Base-by-base conservation (phyloP, 2,113 vertebrate species). In the Rhea americana region DNA sequence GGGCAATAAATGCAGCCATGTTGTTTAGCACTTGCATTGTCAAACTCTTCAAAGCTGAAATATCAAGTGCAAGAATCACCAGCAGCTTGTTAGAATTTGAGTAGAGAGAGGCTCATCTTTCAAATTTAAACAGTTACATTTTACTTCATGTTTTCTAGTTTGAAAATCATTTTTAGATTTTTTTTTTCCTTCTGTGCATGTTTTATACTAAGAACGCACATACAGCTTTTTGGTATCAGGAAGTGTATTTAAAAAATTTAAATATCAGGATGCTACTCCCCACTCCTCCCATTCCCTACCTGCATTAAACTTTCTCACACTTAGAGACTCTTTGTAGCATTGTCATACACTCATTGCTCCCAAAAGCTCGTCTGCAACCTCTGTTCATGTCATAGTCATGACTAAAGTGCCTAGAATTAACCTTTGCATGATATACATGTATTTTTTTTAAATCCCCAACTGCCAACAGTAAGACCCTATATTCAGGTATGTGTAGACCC, bases 1-100 rank as follows among this genome's bases (percentile, higher is more conserved):
- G 97, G 63, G 99, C 97, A 25, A 99, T 99, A 91, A 99, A 99
- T 4, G 98, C 97, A 86, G 99, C 99, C 99, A 99, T 99, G 80
- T 97, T 98, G 97, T 99, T 99, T 70, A 99, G 97, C 78, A 99
- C 99, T 94, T 98, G 98, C 99, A 99, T 99, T 1, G 99, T 99
- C 96, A 99, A 96, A 91, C 98, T 98, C 95, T 99, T 99, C 95
- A 99, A 96, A 63, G 98, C 99, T 99, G 95, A 58, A 94, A 95
- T 26, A 97, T 3, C 95, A 97, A 94, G 55, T 51, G 85, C 4
- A 83, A 83, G 45, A 91, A 68, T 48, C 85, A 94, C 35, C 50
- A 63, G 59, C 45, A 72, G 59, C 9, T 81, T 35, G 43, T 81
- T 30, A 84, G 39, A 53, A 86, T 48, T 87, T 39, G 86, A 75